Base-by-base conservation (phyloP, 1,140 invertebrate species). In the Spodoptera frugiperda region DNA sequence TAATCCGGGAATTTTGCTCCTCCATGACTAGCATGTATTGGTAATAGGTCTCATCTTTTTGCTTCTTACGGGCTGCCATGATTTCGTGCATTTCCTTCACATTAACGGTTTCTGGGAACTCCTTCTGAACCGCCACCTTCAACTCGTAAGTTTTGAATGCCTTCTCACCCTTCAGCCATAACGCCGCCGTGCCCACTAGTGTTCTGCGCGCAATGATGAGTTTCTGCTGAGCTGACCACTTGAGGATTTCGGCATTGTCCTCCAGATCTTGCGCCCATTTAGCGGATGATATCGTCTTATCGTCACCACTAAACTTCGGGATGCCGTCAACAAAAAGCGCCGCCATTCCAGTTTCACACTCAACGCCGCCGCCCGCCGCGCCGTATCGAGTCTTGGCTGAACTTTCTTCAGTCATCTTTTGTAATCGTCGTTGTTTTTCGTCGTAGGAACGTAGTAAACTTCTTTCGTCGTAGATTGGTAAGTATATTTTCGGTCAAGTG, bases 1-100 rank as follows among this genome's bases (percentile, higher is more conserved):
- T 83, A 82, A 46, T 83, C 82, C 0, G 82, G 70, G 46, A 82
- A 77, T 49, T 82, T 81, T 2, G 57, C 82, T 59, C 55, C 17
- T 80, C 80, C 80, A 82, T 85, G 3, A 46, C 12, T 1, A 81
- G 33, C 76, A 84, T 81, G 11, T 83, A 83, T 15, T 82, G 55
- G 19, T 77, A 75, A 9, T 48, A 79, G 4, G 71, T 65, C 63
- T 82, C 79, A 48, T 81, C 39, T 3, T 12, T 49, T 48, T 39
- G 39, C 49, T 83, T 82, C 12, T 75, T 77, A 15, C 76, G n/a
- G 0, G 74, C 21, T 3, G 48, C 19, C 81, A 82, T 84, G 0
- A 82, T 33, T 33, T 84, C 81, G 19, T 83, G 79, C 51, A 84
- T 81, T 53, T 81, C 30, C 21, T 81, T 82, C 0, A 2, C 19